Evolutionary conservation across 2,113 vertebrate genomes (phyloP), one percentile per base, ranked within the genome.

Genomic region (Actenoides hombroni): DNA sequence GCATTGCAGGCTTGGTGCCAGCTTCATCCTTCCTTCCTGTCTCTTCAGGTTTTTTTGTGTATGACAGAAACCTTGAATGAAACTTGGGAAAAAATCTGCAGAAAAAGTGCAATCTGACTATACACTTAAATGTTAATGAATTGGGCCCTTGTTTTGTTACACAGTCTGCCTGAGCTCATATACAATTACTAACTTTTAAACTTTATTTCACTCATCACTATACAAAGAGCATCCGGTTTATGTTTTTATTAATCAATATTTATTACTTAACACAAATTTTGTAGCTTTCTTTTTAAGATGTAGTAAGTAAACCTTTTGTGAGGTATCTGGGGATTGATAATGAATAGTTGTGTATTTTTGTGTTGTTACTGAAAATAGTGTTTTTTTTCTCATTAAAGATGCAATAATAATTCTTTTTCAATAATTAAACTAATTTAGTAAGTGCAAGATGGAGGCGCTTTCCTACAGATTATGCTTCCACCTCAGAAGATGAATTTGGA

Each of bases 401-500:
- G 56, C 96, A 91, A 98, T 98, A 98, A 98, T 98, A 98, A 98
- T 97, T 98, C 96, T 98, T 97, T 98, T 98, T 98, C 97, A 98
- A 98, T 97, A 95, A 98, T 98, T 97, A 97, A 98, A 98, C 98
- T 97, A 97, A 98, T 98, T 98, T 98, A 98, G 98, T 98, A 97
- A 99, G 98, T 98, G 98, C 98, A 98, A 98, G 99, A 97, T 99
- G 99, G 99, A 98, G 99, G 98, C 99, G 99, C 97, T 98, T 99
- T 98, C 99, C 99, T 67, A 99, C 99, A 75, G 99, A 99, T 98
- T 99, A 99, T 95, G 99, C 99, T 98, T 99, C 99, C 98, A 99
- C 99, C 97, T 99, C 99, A 49, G 99, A 99, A 98, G 99, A 99
- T 97, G 99, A 99, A 97, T 99, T 99, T 33, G 98, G 99, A 97